phyloP scores from a whole-genome alignment of 2,113 vertebrate genomes.

The Cairina moschata region DNA sequence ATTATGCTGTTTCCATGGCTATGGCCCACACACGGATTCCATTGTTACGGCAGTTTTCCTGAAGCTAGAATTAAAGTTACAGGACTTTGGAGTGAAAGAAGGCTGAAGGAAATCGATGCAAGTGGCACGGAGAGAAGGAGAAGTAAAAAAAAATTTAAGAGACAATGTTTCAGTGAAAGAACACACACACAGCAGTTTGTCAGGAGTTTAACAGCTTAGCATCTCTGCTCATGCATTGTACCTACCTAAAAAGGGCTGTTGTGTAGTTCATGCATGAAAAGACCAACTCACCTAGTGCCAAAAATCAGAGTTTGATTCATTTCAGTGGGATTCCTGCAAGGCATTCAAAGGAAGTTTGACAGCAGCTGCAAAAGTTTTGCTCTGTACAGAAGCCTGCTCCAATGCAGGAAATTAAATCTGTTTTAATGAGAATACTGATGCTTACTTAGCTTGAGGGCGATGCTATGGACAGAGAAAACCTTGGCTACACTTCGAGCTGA shows the following conservation, averaged over 20 bases:
- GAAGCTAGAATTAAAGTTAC: neutral
- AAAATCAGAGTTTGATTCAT: neutral
- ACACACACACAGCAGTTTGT: neutral
- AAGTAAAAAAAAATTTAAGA: neutral
- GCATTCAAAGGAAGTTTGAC: accelerated
- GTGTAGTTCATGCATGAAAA: neutral
- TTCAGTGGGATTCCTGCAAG: neutral
- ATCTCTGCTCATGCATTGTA: neutral
- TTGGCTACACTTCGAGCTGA: neutral
- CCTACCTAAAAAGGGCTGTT: accelerated
- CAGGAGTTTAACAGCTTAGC: neutral
- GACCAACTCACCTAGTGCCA: neutral
- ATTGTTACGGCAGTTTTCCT: slow-evolving; percentile 22
- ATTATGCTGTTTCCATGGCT: slow-evolving; percentile 32
- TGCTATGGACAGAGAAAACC: neutral
- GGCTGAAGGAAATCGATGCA: neutral
- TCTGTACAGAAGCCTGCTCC: neutral
- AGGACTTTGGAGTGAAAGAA: neutral
- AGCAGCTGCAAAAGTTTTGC: neutral
- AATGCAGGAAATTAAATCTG: neutral
- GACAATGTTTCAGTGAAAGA: neutral
- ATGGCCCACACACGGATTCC: slow-evolving; percentile 43
- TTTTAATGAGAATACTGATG: neutral
- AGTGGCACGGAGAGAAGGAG: accelerated
- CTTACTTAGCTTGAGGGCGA: neutral